phyloP scores from a whole-genome alignment of 1,140 invertebrate genomes.

The Pogonus chalceus region DNA sequence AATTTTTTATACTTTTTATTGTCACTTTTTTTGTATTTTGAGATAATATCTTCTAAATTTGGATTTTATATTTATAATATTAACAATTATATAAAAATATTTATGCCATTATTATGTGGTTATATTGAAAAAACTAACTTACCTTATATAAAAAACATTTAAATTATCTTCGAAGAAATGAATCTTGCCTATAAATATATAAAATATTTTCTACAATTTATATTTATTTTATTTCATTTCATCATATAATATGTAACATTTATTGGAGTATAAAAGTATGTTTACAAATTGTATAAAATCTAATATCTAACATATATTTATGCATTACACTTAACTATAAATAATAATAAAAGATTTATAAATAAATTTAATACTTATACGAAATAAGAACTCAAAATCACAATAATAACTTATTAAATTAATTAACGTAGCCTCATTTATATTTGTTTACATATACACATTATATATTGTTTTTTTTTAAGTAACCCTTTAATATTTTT shows the following conservation, averaged over 20 bases:
- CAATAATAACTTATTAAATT: slow-evolving; percentile 3
- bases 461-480: background rate
- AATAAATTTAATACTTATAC: background rate
- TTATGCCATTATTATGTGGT: background rate
- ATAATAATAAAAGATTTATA: background rate
- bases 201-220: no score
- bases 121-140: background rate
- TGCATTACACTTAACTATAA: background rate
- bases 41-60: no score
- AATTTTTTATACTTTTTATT: no score
- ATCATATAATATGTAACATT: background rate
- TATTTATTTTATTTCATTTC: no score
- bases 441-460: background rate
- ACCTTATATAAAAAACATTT: background rate
- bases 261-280: background rate
- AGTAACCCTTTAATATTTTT: background rate
- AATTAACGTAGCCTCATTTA: background rate
- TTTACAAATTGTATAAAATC: background rate
- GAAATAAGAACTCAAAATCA: slow-evolving; percentile 3
- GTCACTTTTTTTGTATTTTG: no score
- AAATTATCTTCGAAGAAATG: background rate
- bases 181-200: background rate
- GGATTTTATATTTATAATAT: background rate
- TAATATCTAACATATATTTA: background rate
- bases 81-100: background rate